Conservation (phyloP, 2,888 invertebrate species). For the Pyrochroa serraticornis region DNA sequence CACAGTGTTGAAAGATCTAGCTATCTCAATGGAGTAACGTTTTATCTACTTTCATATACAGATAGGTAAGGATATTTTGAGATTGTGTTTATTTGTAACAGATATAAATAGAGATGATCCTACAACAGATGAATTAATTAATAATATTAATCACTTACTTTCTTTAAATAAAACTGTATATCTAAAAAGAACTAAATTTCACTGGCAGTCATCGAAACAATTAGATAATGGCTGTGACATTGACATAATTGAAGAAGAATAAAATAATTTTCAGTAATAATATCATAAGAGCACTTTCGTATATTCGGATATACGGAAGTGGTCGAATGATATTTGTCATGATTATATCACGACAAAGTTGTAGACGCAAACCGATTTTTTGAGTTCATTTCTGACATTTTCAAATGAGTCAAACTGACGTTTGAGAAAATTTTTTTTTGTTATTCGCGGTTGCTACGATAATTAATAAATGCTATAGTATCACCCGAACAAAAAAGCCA, state of each 20-base stretch:
- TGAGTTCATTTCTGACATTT: no score
- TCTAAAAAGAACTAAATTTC: conserved; percentile 12
- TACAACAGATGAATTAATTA: conserved; percentile 9
- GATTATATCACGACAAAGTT: no score
- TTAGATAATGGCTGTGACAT: conserved; percentile 11
- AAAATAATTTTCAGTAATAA: neutral
- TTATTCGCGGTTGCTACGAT: no score
- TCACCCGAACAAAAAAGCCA: no score
- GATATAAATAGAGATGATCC: conserved; percentile 12
- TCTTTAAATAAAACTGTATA: conserved; percentile 11
- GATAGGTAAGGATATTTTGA: conserved; percentile 6
- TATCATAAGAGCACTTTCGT: no score
- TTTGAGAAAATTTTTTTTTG: no score
- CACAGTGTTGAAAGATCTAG: conserved; percentile 8
- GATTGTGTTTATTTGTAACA: conserved; percentile 10
- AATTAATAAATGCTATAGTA: no score
- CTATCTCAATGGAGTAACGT: conserved; percentile 13
- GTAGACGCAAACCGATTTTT: no score
- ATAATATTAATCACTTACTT: neutral
- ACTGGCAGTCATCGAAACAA: conserved; percentile 10
- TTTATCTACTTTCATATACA: conserved; percentile 9
- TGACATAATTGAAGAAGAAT: conserved; percentile 2
- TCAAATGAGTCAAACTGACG: no score
- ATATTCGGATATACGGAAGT: no score
- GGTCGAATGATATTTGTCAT: no score